These are phyloP conservation scores for Rhynchotus rufescens DNA, from an alignment of 2,797 vertebrate genomes.

Conservation along the genomic window DNA sequence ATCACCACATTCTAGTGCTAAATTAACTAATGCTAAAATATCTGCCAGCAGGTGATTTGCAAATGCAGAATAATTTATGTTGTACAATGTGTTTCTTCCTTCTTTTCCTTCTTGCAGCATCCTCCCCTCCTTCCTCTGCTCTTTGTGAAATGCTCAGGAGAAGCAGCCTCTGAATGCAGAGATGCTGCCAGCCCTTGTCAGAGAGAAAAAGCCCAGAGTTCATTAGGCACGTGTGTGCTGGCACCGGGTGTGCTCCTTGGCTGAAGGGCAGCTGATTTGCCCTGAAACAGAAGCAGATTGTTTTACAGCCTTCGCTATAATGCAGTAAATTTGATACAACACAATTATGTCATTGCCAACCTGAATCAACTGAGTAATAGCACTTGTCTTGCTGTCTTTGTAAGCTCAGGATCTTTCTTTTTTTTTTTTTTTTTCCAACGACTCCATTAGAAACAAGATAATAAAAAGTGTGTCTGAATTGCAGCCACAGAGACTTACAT, in stretches of 20 bases:
- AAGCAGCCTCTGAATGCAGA: not conserved
- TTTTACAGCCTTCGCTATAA: not conserved
- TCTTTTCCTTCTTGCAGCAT: not conserved
- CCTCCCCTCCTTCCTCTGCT: not conserved
- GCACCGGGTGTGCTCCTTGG: accelerated
- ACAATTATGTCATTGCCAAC: not conserved
- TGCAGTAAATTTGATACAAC: not conserved
- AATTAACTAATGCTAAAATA: not conserved
- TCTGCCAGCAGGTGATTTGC: not conserved
- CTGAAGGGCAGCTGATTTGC: not conserved
- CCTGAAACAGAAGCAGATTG: not conserved
- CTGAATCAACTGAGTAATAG: not conserved
- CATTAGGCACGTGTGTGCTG: not conserved
- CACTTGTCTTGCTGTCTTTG: not conserved
- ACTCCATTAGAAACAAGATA: not conserved
- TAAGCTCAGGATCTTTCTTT: not conserved
- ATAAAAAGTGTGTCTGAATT: not conserved
- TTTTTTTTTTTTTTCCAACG: not conserved
- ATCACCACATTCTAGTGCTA: not conserved
- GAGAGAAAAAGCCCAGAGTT: not conserved
- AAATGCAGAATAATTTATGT: not conserved
- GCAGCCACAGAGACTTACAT: not conserved
- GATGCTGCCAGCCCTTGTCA: not conserved
- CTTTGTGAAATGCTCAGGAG: not conserved
- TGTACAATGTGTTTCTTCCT: not conserved